Evolutionary conservation across 2,797 vertebrate species (phyloP).

Genomic region (Phrynocephalus guinanensis): DNA sequence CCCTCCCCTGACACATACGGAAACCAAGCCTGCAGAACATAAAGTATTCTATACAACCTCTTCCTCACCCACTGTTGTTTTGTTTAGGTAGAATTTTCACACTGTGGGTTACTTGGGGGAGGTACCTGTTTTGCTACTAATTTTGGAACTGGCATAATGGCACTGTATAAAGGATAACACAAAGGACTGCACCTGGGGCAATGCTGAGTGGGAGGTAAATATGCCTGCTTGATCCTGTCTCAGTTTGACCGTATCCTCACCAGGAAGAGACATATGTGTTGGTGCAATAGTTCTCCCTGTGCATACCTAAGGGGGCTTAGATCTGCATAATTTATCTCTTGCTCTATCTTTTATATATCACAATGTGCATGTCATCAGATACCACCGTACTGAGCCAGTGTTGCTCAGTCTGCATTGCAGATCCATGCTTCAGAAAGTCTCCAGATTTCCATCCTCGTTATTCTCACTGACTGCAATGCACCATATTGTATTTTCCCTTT

Average conservation of each 20-base stretch:
- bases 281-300: not conserved
- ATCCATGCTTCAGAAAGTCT: not conserved
- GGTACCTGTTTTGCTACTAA: not conserved
- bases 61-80: not conserved
- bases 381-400: not conserved
- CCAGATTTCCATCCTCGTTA: not conserved
- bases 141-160: not conserved
- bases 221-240: not conserved
- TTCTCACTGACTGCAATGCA: not conserved
- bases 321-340: not conserved
- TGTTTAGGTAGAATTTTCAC: not conserved
- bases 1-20: too few species aligned
- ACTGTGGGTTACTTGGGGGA: not conserved
- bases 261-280: not conserved
- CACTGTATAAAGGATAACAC: not conserved
- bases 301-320: too few species aligned
- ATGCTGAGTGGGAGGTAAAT: not conserved
- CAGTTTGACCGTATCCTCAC: not conserved
- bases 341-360: not conserved
- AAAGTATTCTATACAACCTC: not conserved
- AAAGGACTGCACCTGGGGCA: not conserved
- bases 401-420: not conserved
- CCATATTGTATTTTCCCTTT: slow-evolving; percentile 2
- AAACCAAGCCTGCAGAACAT: too few species aligned
- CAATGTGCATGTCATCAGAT: too few species aligned